Conservation (phyloP, 1,140 invertebrate species). For the Drosophila athabasca region DNA sequence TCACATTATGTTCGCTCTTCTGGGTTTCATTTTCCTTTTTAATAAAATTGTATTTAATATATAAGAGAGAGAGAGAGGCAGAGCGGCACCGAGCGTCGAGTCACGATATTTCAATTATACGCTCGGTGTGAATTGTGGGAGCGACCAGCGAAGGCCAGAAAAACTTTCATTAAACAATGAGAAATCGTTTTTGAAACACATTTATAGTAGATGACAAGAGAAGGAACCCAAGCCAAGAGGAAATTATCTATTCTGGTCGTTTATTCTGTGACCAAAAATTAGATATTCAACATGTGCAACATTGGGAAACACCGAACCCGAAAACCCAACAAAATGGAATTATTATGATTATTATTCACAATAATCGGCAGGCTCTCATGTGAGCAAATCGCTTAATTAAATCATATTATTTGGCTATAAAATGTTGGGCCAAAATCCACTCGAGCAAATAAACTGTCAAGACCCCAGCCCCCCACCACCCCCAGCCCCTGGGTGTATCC, state of each 20-base stretch:
- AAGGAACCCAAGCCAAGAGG: not conserved
- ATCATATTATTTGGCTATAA: constrained; percentile 39
- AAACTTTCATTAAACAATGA: constrained; percentile 24
- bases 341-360: constrained; percentile 10
- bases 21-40: constrained; percentile 33
- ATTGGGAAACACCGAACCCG: no score
- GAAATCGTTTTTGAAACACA: constrained; percentile 23
- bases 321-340: no score
- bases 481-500: constrained; percentile 41
- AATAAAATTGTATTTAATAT: constrained; percentile 59
- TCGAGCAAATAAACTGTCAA: constrained; percentile 60
- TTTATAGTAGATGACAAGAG: not conserved
- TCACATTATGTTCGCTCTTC: constrained; percentile 41
- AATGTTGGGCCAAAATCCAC: constrained; percentile 31
- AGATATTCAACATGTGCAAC: no score
- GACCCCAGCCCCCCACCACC: not conserved
- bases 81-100: constrained; percentile 34
- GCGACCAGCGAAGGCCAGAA: no score
- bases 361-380: not conserved
- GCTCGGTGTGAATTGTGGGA: constrained; percentile 59
- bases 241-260: not conserved
- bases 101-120: constrained; percentile 79
- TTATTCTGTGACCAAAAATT: no score
- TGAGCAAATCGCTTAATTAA: constrained; percentile 49
- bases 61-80: not conserved